phyloP scores from a whole-genome alignment of 2,797 vertebrate species.

The Sebastes minor region DNA sequence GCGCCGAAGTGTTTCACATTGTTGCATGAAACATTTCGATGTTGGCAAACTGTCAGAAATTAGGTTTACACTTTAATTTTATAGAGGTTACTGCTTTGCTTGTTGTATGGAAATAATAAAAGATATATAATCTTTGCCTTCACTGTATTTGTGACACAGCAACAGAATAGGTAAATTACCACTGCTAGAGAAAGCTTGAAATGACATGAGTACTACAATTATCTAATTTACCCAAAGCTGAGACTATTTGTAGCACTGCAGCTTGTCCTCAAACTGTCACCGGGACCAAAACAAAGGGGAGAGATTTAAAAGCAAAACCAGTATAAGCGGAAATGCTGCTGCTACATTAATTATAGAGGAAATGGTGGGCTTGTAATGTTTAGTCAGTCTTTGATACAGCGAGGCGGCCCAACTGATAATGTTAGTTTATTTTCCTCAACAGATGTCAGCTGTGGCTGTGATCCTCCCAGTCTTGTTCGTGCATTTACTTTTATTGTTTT shows the following conservation, averaged over 20 bases:
- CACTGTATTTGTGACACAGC: not conserved
- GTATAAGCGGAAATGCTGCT: not conserved
- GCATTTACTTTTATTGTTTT: not conserved
- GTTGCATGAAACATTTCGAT: not conserved
- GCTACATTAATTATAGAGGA: conserved; percentile 32
- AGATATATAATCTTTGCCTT: not conserved
- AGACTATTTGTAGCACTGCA: not conserved
- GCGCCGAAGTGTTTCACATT: not conserved
- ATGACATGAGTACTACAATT: not conserved
- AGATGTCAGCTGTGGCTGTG: not conserved
- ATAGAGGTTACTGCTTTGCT: not conserved
- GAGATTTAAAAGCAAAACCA: not conserved
- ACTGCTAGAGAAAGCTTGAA: not conserved
- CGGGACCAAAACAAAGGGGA: not conserved
- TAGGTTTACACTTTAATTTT: not conserved
- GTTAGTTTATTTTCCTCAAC: not conserved
- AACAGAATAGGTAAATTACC: not conserved
- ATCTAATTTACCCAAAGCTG: not conserved
- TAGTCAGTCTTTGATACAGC: conserved; percentile 23
- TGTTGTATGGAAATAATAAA: not conserved
- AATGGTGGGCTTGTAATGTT: conserved; percentile 43
- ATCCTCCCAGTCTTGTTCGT: not conserved
- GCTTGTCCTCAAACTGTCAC: not conserved
- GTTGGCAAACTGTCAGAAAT: not conserved
- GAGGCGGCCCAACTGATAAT: conserved; percentile 11